These are phyloP conservation scores for Spermophilus dauricus DNA, from an alignment of 2,113 vertebrate species.

Conservation along the genomic window DNA sequence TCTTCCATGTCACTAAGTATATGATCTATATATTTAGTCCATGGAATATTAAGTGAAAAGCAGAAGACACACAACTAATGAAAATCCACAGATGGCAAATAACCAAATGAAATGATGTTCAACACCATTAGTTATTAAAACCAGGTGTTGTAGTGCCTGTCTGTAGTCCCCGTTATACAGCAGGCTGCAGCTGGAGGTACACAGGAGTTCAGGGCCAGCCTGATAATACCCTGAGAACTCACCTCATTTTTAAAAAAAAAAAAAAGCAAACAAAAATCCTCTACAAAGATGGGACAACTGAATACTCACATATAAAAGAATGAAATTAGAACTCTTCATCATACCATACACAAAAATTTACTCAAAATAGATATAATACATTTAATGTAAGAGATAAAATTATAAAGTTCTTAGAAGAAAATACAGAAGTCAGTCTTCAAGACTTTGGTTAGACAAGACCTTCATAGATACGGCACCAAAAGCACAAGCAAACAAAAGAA, in stretches of 20 bases:
- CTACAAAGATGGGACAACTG: background rate
- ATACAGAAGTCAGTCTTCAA: background rate
- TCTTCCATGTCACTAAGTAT: background rate
- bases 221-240: background rate
- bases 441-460: background rate
- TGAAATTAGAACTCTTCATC: background rate
- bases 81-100: background rate
- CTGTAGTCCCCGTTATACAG: background rate
- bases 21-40: background rate
- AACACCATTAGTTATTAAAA: background rate
- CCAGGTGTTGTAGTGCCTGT: background rate
- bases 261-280: background rate
- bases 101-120: background rate
- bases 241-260: background rate
- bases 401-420: background rate
- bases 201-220: background rate
- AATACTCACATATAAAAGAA: background rate
- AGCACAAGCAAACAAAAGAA: background rate
- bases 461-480: background rate
- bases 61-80: background rate
- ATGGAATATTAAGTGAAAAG: constrained; percentile 13
- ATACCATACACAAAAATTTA: background rate
- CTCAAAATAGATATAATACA: background rate
- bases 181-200: background rate
- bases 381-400: background rate